Evolutionary conservation across 2,797 vertebrate species (phyloP), one percentile per base, ranked within the genome.

Genomic region (Antrozous pallidus): DNA sequence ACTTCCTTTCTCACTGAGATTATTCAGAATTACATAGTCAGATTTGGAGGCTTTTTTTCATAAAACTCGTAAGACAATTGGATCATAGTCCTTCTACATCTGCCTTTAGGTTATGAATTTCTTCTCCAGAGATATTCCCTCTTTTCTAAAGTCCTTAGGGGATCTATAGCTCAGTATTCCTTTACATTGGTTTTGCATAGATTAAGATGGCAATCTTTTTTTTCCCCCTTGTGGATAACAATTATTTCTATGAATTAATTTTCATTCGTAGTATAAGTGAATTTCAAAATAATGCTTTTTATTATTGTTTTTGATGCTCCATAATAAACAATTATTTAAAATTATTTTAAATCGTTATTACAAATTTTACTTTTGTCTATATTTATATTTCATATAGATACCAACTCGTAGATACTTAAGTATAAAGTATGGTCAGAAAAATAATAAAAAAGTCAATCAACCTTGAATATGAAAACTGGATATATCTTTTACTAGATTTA

Each of bases 181-280:
- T 38, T 47, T 38, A 1, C 16, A 56, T 26, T 77, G 16, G n/a
- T 77, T 71, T 58, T 73, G 12, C 28, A 58, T 51, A 70, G 22
- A 82, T 69, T 89, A 88, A 88, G 28, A 8, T n/a, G 12, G 5
- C 4, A 86, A 81, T 73, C 14, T 71, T 73, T 8, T 38, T 28
- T 73, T 8, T 38, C 24, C 4, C 70, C 61, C 22, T 31, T 38
- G 17, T 38, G 16, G 8, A 8, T 45, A 88, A 26, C 33, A 36
- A 14, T 24, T 75, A 47, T 74, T 90, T 75, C 12, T 67, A 82
- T 77, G 51, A 93, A 67, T 38, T 40, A 4, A n/a, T 82, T 79
- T 93, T 74, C 36, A 86, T 91, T 88, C 18, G 54, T 82, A 54
- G 9, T 78, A 82, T 67, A 90, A 91, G 31, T 69, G 2, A 93